Conservation (phyloP, 2,113 vertebrate species). For the Paradoxurus hermaphroditus region DNA sequence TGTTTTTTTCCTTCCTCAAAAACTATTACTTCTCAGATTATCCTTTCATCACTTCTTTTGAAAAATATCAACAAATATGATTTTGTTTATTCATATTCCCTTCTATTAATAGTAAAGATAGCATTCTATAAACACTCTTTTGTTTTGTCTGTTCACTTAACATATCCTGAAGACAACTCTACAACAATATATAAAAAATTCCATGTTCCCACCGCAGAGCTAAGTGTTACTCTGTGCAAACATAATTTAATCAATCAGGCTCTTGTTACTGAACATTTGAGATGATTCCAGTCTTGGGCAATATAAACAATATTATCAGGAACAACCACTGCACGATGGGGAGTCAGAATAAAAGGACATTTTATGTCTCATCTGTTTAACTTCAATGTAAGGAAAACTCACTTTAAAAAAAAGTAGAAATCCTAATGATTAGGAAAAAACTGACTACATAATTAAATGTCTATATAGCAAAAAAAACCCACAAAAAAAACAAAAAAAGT, state of each 20-base stretch:
- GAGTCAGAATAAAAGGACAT: neutral
- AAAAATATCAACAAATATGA: neutral
- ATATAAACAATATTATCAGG: neutral
- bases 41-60: neutral
- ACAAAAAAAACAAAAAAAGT: neutral
- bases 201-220: neutral
- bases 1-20: neutral
- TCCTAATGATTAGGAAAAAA: neutral
- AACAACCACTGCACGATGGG: neutral
- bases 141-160: neutral
- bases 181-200: neutral
- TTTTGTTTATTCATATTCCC: neutral
- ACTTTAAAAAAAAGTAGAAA: neutral
- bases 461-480: neutral
- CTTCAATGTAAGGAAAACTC: neutral
- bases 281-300: neutral
- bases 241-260: neutral
- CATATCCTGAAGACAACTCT: neutral
- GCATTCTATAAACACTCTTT: neutral
- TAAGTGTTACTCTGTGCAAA: accelerated
- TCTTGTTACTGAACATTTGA: neutral
- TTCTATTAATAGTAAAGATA: neutral
- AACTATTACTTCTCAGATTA: neutral
- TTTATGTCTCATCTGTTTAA: neutral
- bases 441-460: neutral